Conservation (phyloP, 2,797 vertebrate genomes). For the Anableps anableps region DNA sequence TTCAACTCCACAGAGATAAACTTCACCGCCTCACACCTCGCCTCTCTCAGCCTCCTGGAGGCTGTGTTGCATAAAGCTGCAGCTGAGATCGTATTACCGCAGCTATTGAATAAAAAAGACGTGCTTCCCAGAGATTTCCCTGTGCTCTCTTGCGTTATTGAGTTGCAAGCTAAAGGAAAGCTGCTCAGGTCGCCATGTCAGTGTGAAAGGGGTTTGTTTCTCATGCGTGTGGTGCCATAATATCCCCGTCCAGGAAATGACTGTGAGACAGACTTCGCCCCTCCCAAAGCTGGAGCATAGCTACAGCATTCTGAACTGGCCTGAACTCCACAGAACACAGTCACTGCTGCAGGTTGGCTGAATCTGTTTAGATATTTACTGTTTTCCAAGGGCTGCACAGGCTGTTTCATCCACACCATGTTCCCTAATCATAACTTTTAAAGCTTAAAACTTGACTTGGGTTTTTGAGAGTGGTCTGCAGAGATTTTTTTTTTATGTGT, state of each 20-base stretch:
- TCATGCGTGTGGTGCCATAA: conserved; percentile 74
- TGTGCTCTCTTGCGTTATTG: conserved; percentile 42
- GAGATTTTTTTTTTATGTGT: conserved; percentile 16
- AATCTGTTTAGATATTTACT: conserved; percentile 22
- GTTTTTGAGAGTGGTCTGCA: conserved; percentile 42
- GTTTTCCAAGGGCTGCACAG: conserved; percentile 3
- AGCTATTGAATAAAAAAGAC: conserved; percentile 63
- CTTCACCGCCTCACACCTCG: conserved; percentile 25
- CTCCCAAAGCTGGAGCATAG: conserved; percentile 75
- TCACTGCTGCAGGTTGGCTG: conserved; percentile 28
- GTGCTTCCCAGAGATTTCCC: conserved; percentile 62
- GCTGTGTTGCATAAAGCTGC: conserved; percentile 68
- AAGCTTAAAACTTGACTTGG: conserved; percentile 27
- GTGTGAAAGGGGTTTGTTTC: conserved; percentile 71
- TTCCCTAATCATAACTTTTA: conserved; percentile 20
- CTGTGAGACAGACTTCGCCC: conserved; percentile 71
- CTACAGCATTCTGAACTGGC: conserved; percentile 70
- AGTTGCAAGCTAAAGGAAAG: conserved; percentile 58
- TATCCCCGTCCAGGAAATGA: conserved; percentile 77
- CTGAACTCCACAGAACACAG: conserved; percentile 60
- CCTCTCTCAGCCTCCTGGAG: conserved; percentile 49
- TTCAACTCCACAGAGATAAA: conserved; percentile 17
- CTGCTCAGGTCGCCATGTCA: conserved; percentile 56
- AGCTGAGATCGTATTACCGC: conserved; percentile 64
- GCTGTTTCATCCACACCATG: conserved; percentile 13